Conservation (phyloP, 2,888 invertebrate species). For the Apantesis nais region DNA sequence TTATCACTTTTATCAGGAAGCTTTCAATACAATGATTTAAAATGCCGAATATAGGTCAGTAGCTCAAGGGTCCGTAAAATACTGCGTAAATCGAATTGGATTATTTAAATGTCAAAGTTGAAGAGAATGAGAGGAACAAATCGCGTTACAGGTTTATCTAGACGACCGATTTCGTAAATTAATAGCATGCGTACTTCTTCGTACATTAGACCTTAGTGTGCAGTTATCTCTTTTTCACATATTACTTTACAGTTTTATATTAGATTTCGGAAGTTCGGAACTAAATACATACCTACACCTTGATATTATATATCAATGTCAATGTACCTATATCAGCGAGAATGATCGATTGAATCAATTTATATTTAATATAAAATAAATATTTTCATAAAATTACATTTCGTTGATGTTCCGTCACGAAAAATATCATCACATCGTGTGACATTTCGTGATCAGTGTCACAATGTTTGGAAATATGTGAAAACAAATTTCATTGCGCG, state of each 20-base stretch:
- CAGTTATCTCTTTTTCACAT: slow-evolving; percentile 29
- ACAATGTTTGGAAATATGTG: slow-evolving; percentile 38
- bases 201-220: slow-evolving; percentile 19
- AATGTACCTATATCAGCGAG: slow-evolving; percentile 43
- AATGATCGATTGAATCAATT: slow-evolving; percentile 47
- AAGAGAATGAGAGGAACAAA: slow-evolving; percentile 17
- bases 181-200: slow-evolving; percentile 32
- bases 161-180: slow-evolving; percentile 16
- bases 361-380: slow-evolving; percentile 30
- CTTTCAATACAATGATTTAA: background rate
- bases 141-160: slow-evolving; percentile 35
- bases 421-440: slow-evolving; percentile 8
- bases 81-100: slow-evolving; percentile 27
- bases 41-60: background rate
- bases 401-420: slow-evolving; percentile 23
- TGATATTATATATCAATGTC: too few species aligned
- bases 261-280: slow-evolving; percentile 26
- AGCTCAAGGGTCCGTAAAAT: background rate
- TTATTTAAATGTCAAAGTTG: slow-evolving; percentile 36
- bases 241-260: slow-evolving; percentile 20
- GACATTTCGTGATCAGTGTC: slow-evolving; percentile 11
- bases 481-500: slow-evolving; percentile 32
- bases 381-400: slow-evolving; percentile 22
- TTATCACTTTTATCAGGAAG: background rate
- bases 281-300: slow-evolving; percentile 28